Base-by-base conservation (phyloP, 2,888 invertebrate species). In the Agrochola lota region DNA sequence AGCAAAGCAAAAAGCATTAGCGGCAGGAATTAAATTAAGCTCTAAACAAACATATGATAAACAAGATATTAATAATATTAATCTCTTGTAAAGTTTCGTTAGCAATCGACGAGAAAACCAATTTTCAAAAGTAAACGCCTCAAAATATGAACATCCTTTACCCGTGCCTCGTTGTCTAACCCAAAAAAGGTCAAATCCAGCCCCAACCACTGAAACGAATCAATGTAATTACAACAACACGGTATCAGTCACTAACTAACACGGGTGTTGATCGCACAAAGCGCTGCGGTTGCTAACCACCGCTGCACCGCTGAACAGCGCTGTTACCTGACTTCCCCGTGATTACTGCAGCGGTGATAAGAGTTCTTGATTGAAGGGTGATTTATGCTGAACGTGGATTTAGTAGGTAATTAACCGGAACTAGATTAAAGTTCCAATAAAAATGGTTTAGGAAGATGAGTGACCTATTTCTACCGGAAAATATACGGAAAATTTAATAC, bases 181-280 rank as follows among this genome's bases (percentile, higher is more conserved):
- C n/a, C 2, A 52, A 85, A 71, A 77, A 77, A 49, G 3, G 15
- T 15, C 1, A 20, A 71, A 71, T 11, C 11, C n/a, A 55, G 52
- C n/a, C 8, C 8, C n/a, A 85, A 57, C 70, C 43, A 73, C 68
- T 63, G 46, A 69, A 77, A 73, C 59, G 46, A 84, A 86, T 86
- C 86, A 84, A 80, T 86, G 71, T 84, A 86, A 87, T 86, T 77
- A 85, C 70, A 84, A 71, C 80, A 77, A 59, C 66, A 52, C 77
- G 57, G 87, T 89, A 85, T 83, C 88, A 88, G 88, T 83, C 83
- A 66, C 81, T 87, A 89, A 89, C 88, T 85, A 85, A 80, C 82
- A 89, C 88, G 67, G 80, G 83, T 81, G 86, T 85, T 89, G 77
- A 89, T 85, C 77, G 85, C 84, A 82, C 89, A 87, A 89, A 89